These are phyloP conservation scores for Agrypnus murinus DNA, from an alignment of 2,888 invertebrate genomes.

Conservation along the genomic window DNA sequence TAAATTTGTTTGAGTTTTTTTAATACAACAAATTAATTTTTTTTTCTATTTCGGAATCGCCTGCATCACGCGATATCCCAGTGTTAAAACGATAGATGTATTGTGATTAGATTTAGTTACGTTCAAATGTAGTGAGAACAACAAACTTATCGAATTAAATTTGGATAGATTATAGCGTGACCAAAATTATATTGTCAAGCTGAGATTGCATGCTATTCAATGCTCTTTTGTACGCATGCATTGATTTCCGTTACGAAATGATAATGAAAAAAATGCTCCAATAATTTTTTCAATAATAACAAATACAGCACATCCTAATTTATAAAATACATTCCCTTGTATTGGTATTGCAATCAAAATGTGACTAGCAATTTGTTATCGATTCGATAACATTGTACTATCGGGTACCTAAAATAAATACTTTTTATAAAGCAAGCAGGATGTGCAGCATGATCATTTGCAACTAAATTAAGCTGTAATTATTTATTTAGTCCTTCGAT, in stretches of 20 bases:
- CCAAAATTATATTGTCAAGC: slow-evolving; percentile 32
- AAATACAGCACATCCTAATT: not conserved
- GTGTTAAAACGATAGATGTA: slow-evolving; percentile 4
- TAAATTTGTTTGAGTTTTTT: not conserved
- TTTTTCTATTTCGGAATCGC: not conserved
- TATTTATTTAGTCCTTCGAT: slow-evolving; percentile 46
- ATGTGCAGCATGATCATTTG: slow-evolving; percentile 27
- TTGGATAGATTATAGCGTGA: slow-evolving; percentile 25
- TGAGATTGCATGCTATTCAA: slow-evolving; percentile 19
- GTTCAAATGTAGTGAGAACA: slow-evolving; percentile 17
- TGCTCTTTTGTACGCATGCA: slow-evolving; percentile 15
- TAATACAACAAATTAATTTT: not conserved
- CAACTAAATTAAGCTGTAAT: slow-evolving; percentile 39
- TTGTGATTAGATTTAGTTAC: slow-evolving; percentile 21
- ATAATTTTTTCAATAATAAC: not conserved
- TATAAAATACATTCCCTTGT: slow-evolving; percentile 15
- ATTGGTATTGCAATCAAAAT: slow-evolving; percentile 41
- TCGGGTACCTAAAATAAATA: not conserved
- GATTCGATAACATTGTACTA: slow-evolving; percentile 18
- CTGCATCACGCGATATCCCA: slow-evolving; percentile 26
- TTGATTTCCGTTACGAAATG: slow-evolving; percentile 19
- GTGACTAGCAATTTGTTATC: slow-evolving; percentile 34
- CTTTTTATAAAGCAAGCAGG: slow-evolving; percentile 18
- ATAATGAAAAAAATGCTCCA: slow-evolving; percentile 1
- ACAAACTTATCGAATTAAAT: slow-evolving; percentile 23